Conservation (phyloP, 1,140 invertebrate species). For the Reticulitermes speratus region DNA sequence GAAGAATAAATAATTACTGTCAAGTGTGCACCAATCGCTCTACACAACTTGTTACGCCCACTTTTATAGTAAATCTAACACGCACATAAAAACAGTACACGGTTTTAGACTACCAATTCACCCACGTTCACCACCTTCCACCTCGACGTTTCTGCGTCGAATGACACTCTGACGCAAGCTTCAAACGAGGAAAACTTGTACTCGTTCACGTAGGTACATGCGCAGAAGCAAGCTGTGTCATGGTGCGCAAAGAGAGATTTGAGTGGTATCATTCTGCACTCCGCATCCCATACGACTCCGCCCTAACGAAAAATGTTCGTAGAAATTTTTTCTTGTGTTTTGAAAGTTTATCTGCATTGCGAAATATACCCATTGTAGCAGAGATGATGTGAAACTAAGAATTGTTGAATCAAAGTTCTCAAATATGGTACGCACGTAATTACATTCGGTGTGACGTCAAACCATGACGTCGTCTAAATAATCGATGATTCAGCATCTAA, state of each 20-base stretch:
- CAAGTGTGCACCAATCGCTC: neutral
- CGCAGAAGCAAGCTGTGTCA: neutral
- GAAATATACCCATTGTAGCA: neutral
- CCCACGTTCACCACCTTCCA: neutral
- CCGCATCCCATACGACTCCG: neutral
- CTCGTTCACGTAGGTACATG: slow-evolving; percentile 23
- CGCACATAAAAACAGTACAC: neutral
- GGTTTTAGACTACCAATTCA: neutral
- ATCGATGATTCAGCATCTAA: neutral
- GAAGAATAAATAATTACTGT: neutral
- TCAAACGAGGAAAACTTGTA: slow-evolving; percentile 29
- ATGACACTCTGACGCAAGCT: slow-evolving; percentile 31
- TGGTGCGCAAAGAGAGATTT: slow-evolving; percentile 21
- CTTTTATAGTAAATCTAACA: neutral
- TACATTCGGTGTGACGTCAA: neutral
- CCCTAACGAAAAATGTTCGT: neutral
- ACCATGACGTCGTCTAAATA: neutral
- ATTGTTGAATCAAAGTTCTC: neutral
- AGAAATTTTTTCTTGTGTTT: neutral
- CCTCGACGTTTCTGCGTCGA: slow-evolving; percentile 28
- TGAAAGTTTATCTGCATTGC: neutral
- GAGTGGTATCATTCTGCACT: neutral
- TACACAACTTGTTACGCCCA: slow-evolving; percentile 4
- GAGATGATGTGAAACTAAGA: neutral
- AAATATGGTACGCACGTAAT: neutral